Evolutionary conservation across 1,140 invertebrate genomes (phyloP).

Genomic region (Zophobas morio): DNA sequence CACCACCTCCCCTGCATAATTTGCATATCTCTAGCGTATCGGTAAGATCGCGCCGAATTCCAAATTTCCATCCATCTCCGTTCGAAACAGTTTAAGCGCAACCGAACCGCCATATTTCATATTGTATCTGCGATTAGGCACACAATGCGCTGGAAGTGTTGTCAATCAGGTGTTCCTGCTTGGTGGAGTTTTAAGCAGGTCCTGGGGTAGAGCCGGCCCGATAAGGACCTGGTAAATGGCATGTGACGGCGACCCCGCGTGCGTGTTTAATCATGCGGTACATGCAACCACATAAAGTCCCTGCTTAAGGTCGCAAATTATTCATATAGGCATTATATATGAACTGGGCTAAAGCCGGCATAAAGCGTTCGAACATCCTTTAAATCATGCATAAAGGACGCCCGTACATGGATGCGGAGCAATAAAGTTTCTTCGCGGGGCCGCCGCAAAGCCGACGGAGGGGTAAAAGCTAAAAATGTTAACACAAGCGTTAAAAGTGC

Average conservation of each 20-base stretch:
- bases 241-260: slow-evolving; percentile 25
- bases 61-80: slow-evolving; percentile 19
- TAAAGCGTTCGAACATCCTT: slow-evolving; percentile 45
- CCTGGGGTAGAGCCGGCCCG: not conserved
- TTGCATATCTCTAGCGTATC: slow-evolving; percentile 12
- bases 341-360: slow-evolving; percentile 33
- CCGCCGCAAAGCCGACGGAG: slow-evolving; percentile 18
- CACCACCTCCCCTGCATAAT: not conserved
- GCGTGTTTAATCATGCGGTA: slow-evolving; percentile 47
- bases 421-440: slow-evolving; percentile 22
- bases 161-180: slow-evolving; percentile 33
- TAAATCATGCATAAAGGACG: slow-evolving; percentile 48
- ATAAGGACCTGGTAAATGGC: slow-evolving; percentile 39
- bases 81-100: slow-evolving; percentile 29
- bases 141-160: slow-evolving; percentile 32
- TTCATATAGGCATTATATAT: slow-evolving; percentile 45
- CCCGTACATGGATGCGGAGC: slow-evolving; percentile 18
- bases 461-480: not conserved
- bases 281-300: slow-evolving; percentile 40
- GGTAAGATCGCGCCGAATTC: slow-evolving; percentile 1
- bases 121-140: slow-evolving; percentile 41
- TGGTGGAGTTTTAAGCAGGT: slow-evolving; percentile 23
- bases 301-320: slow-evolving; percentile 45
- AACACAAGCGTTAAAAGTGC: too few relatives aligned
- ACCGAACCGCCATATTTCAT: slow-evolving; percentile 25